Base-by-base conservation (phyloP, 2,797 vertebrate genomes). In the Melanotaenia maccullochi region DNA sequence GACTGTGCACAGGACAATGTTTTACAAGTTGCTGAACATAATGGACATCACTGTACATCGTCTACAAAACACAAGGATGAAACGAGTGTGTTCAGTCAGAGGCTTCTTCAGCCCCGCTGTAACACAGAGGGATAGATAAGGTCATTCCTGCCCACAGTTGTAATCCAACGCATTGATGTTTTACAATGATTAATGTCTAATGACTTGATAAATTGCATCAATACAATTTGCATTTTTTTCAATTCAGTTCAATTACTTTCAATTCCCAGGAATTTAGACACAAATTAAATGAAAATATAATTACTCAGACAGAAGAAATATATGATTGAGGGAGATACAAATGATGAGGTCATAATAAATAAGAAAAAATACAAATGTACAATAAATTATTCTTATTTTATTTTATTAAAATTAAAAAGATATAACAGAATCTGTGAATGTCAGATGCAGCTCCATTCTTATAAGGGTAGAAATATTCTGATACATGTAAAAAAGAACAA, bases 211-310 rank as follows among this genome's bases (percentile, higher is more conserved):
- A 47, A 44, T 16, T 44, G 16, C 40, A 42, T 47, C 16, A 20
- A 20, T 47, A 47, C 42, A n/a, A 47, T 47, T 47, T 42, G 14
- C 40, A 14, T 18, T 42, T 16, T 25, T 9, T 52, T 24, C 24
- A 25, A 14, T 28, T 54, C 22, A 54, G 13, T 4, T 28, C 12
- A 28, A 14, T 14, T 13, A 25, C 16, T 14, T 55, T 16, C 7
- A 51, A 42, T 66, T 57, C 25, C 32, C 38, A 11, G 52, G 20
- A 24, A 20, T 32, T 55, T 67, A 57, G 2, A 67, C 4, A 67
- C 9, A 22, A 22, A 9, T 2, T 44, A 28, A 2, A 5, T 55
- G 3, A 54, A 54, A 42, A 42, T 16, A 42, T 5, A 54, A 54
- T 24, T 5, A 42, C 5, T 42, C 11, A 36, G 33, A 7, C 40